Base-by-base conservation (phyloP, 2,113 vertebrate genomes). In the Dinomys branickii region DNA sequence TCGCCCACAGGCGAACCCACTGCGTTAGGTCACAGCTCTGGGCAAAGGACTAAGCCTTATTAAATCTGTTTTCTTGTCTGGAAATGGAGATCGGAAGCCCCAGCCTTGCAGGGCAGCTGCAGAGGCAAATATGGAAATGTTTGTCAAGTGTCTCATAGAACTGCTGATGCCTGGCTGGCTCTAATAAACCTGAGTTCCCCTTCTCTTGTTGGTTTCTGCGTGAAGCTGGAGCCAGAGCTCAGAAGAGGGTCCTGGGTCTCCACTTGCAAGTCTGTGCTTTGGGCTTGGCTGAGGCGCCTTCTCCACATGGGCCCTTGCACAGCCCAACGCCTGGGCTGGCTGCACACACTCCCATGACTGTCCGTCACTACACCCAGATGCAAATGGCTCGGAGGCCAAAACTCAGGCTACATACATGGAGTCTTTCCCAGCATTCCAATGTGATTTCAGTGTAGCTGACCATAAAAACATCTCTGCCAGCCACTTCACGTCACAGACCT, bases 381-480 rank as follows among this genome's bases (percentile, higher is more conserved):
- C 59, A 94, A 94, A 91, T 94, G 67, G 90, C 77, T 44, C 41
- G 83, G 82, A 86, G 82, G 63, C 81, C 71, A 94, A 97, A 47
- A 95, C 91, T 92, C 33, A 80, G 90, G 95, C 69, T 71, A 83
- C 61, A 30, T 69, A 89, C 86, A 95, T 89, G 75, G 65, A 41
- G 83, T 28, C 77, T 93, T 26, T 81, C 26, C 89, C n/a, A 95
- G n/a, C 67, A 92, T 93, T 97, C 63, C 81, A 58, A 90, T 56
- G 54, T 19, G 33, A 41, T 44, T 94, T 90, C 44, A 63, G 50
- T 3, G 26, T 17, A 86, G 54, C 44, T 63, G 90, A 75, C 90
- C 83, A 61, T 89, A 93, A 96, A 96, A 96, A 82, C 52, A 87
- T 67, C 80, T 94, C 83, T 90, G 56, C n/a, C 89, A 93, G 81